Percentiles rank a stretch among this genome's conserved stretches.
Evolutionary conservation across 2,888 invertebrate genomes (phyloP).

Genomic region (Parnassius orleans): DNA sequence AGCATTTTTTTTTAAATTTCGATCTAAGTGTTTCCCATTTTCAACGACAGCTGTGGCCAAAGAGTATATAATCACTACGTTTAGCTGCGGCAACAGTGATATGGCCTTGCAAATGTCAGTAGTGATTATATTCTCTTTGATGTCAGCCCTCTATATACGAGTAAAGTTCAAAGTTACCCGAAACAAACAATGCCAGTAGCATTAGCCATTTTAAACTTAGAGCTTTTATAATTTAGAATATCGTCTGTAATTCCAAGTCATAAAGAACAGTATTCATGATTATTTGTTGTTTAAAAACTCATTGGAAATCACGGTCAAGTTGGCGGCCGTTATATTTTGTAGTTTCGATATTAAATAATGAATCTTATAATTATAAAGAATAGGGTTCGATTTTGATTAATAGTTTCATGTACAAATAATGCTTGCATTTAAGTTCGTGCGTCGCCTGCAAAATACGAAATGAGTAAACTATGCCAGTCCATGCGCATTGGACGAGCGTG

Average conservation of each 20-base stretch:
- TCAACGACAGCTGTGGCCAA: background rate
- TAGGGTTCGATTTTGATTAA: conserved; percentile 16
- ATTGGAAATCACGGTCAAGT: conserved; percentile 18
- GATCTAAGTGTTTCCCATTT: too few species aligned
- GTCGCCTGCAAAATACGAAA: conserved; percentile 51
- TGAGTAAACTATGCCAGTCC: conserved; percentile 42
- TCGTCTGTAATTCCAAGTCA: background rate
- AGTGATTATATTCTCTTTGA: too few species aligned
- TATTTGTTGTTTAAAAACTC: background rate
- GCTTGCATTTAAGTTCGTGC: conserved; percentile 43
- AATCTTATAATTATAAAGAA: background rate
- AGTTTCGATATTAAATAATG: background rate
- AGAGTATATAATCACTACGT: background rate
- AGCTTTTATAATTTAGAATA: background rate
- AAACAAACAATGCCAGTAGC: conserved; percentile 46
- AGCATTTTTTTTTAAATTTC: too few species aligned
- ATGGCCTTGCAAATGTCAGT: conserved; percentile 39
- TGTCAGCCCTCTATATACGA: conserved; percentile 46
- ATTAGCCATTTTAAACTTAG: conserved; percentile 26
- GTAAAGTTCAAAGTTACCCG: conserved; percentile 57
- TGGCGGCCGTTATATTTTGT: conserved; percentile 1
- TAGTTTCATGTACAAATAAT: conserved; percentile 32
- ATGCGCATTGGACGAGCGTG: conserved; percentile 44
- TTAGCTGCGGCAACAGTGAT: conserved; percentile 36
- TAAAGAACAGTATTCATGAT: conserved; percentile 8